These are phyloP conservation scores for Lithophane socia DNA, from an alignment of 2,888 invertebrate genomes.

Conservation along the genomic window DNA sequence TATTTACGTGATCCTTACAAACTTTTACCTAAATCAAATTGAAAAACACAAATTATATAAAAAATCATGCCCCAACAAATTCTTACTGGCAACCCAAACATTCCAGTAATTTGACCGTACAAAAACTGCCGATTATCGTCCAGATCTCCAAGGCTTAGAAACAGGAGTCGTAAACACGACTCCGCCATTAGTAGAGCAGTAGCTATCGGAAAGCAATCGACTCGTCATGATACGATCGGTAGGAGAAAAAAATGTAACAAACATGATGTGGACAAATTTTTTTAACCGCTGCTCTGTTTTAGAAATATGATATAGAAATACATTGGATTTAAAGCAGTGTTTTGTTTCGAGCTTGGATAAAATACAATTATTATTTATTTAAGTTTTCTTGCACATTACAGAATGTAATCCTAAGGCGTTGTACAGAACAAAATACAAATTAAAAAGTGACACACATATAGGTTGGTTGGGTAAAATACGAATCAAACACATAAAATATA, in stretches of 20 bases:
- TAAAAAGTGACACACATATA: too few relatives aligned
- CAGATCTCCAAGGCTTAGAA: slow-evolving; percentile 70
- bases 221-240: slow-evolving; percentile 69
- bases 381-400: too few relatives aligned
- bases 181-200: slow-evolving; percentile 85
- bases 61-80: neutral
- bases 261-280: neutral
- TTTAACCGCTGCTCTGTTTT: neutral
- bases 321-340: too few relatives aligned
- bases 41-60: neutral
- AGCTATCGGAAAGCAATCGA: slow-evolving; percentile 85
- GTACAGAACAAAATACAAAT: too few relatives aligned
- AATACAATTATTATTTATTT: too few relatives aligned
- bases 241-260: slow-evolving; percentile 39
- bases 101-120: slow-evolving; percentile 55
- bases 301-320: too few relatives aligned
- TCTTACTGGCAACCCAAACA: slow-evolving; percentile 4
- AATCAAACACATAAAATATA: too few relatives aligned
- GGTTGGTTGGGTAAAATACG: too few relatives aligned
- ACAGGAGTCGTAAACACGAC: slow-evolving; percentile 84
- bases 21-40: neutral
- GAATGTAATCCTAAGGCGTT: too few relatives aligned
- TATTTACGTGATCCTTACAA: neutral
- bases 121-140: slow-evolving; percentile 45
- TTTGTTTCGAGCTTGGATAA: too few relatives aligned